A percentile compares a stretch with the other conserved stretches of the same genome.
Evolutionary conservation across 2,797 vertebrate species (phyloP).

Genomic region (Epinephelus coioides): DNA sequence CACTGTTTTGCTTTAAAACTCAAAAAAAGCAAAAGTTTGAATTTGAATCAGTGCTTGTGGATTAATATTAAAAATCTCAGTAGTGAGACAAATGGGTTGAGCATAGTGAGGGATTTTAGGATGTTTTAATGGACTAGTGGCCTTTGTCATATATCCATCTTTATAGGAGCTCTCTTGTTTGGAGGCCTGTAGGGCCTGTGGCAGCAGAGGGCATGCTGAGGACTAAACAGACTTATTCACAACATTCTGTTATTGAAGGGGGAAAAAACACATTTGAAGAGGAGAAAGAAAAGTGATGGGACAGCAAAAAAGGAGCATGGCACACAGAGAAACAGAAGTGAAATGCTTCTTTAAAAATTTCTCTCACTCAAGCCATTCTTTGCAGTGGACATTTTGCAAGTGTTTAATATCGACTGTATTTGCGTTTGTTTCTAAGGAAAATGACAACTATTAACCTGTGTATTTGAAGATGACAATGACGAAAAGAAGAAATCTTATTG

Average conservation of each 20-base stretch:
- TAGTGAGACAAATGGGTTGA: conserved; percentile 44
- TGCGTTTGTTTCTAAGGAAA: conserved; percentile 67
- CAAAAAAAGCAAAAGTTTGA: conserved; percentile 51
- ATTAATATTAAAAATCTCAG: conserved; percentile 37
- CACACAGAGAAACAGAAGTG: conserved; percentile 40
- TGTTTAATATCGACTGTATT: conserved; percentile 72
- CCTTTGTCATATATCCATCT: conserved; percentile 79
- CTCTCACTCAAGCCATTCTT: conserved; percentile 69
- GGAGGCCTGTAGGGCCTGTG: conserved; percentile 27
- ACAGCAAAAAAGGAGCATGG: conserved; percentile 59
- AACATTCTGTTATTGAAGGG: conserved; percentile 49
- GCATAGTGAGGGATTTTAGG: conserved; percentile 58
- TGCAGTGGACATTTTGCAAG: conserved; percentile 81
- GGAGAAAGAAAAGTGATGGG: conserved; percentile 21
- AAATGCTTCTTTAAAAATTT: conserved; percentile 3
- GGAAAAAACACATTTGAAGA: conserved; percentile 38
- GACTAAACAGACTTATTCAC: conserved; percentile 32
- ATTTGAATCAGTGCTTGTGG: conserved; percentile 63
- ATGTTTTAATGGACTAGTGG: conserved; percentile 81
- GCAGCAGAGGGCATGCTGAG: conserved; percentile 47
- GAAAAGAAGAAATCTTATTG: conserved; percentile 57
- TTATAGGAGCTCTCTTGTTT: conserved; percentile 64
- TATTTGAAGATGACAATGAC: conserved; percentile 76
- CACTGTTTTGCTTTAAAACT: conserved; percentile 84
- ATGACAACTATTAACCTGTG: conserved; percentile 69